Evolutionary conservation across 2,113 vertebrate species (phyloP).

Genomic region (Urocitellus parryii): DNA sequence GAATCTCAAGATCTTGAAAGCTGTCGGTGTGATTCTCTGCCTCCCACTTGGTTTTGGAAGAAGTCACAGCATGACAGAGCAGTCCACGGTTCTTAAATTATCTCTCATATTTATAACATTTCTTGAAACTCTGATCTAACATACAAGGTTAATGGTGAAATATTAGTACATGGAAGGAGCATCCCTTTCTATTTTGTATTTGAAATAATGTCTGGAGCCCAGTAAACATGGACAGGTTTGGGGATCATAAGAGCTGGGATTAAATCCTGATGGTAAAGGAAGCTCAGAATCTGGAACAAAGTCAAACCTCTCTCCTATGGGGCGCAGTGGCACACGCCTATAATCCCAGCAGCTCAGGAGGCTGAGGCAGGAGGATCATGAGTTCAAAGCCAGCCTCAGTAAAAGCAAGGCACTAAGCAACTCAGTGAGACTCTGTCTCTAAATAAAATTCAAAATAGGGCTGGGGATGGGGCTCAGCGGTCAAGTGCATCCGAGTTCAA

Average conservation of each 20-base stretch:
- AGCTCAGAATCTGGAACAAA: not conserved
- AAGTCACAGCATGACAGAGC: not conserved
- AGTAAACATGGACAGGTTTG: not conserved
- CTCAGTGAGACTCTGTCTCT: too few relatives aligned
- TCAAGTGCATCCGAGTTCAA: too few relatives aligned
- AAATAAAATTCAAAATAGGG: too few relatives aligned
- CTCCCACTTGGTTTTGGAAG: constrained; percentile 20
- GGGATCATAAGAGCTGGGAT: not conserved
- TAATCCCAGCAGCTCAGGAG: too few relatives aligned
- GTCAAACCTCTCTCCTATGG: not conserved
- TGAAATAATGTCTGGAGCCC: constrained; percentile 30
- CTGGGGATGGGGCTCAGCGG: too few relatives aligned
- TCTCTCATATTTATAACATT: not conserved
- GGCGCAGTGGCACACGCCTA: too few relatives aligned
- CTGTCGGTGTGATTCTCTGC: not conserved
- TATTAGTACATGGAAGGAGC: constrained; percentile 19
- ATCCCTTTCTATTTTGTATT: not conserved
- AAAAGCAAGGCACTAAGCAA: too few relatives aligned
- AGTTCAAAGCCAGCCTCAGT: too few relatives aligned
- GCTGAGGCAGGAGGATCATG: too few relatives aligned
- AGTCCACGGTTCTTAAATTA: constrained; percentile 24
- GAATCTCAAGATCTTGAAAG: constrained; percentile 17
- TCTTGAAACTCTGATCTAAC: constrained; percentile 35
- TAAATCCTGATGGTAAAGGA: not conserved
- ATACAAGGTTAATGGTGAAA: constrained; percentile 9